Percentiles rank a stretch among this genome's conserved stretches.
Evolutionary conservation across 2,888 invertebrate species (phyloP).

Genomic region (Oscheius onirici): DNA sequence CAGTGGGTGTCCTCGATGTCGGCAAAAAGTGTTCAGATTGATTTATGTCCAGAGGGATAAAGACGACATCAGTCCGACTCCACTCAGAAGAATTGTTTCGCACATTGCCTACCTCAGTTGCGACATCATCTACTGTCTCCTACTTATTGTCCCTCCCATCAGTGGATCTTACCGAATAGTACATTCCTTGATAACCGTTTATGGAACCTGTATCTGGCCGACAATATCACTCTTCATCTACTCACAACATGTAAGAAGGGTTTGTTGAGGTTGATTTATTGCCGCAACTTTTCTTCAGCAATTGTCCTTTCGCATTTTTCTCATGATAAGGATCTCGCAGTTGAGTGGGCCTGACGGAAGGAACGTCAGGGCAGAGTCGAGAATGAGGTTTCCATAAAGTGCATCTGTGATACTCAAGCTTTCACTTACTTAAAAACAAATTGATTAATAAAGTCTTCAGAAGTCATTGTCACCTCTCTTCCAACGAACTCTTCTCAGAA

Average conservation of each 20-base stretch:
- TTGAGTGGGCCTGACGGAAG: conserved; percentile 17
- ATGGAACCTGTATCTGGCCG: conserved; percentile 32
- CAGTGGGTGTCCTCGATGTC: conserved; percentile 21
- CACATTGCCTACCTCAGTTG: conserved; percentile 27
- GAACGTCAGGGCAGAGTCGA: background rate
- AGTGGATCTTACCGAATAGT: conserved; percentile 3
- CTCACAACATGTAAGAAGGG: conserved; percentile 24
- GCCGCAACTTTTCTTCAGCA: conserved; percentile 1
- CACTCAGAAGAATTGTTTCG: conserved; percentile 6
- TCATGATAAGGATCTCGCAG: conserved; percentile 25
- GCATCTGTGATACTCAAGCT: no score
- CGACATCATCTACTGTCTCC: conserved; percentile 24
- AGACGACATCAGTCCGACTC: conserved; percentile 23
- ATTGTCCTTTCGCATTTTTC: conserved; percentile 20
- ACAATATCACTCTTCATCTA: conserved; percentile 30
- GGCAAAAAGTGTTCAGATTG: background rate
- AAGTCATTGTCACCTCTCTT: no score
- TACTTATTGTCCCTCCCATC: conserved; percentile 22
- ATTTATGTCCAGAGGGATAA: conserved; percentile 24
- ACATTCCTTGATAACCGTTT: conserved; percentile 31
- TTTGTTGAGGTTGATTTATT: background rate
- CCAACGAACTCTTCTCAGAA: no score
- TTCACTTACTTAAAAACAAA: no score
- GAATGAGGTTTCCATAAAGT: conserved; percentile 2
- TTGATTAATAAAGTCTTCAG: no score